Conservation (phyloP, 2,888 invertebrate genomes). For the Caenorhabditis zanzibari region DNA sequence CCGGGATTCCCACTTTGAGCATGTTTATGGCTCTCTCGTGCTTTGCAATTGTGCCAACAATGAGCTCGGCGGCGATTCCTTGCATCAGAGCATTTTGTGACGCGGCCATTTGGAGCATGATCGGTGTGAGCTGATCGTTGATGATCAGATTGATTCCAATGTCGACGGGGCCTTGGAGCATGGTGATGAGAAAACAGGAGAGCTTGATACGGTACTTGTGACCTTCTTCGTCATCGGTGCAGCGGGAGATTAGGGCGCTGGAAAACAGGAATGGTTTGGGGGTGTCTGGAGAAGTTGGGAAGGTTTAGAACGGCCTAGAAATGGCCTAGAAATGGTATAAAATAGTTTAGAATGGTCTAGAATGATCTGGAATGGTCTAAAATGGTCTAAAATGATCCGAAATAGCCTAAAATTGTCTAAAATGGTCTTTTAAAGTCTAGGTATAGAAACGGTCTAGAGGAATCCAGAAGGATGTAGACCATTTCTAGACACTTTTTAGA, state of each 20-base stretch:
- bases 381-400: too few species aligned
- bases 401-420: too few species aligned
- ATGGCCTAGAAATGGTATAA: too few species aligned
- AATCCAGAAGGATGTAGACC: too few species aligned
- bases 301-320: neutral
- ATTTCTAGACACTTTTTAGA: too few species aligned
- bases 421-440: too few species aligned
- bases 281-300: neutral
- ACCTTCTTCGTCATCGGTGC: slow-evolving; percentile 68
- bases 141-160: slow-evolving; percentile 89
- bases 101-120: slow-evolving; percentile 97
- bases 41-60: slow-evolving; percentile 96
- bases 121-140: slow-evolving; percentile 92
- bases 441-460: too few species aligned
- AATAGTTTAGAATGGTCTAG: too few species aligned
- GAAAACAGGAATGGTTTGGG: slow-evolving; percentile 26
- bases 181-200: slow-evolving; percentile 87
- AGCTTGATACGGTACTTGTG: slow-evolving; percentile 76
- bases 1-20: slow-evolving; percentile 90
- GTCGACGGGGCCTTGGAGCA: slow-evolving; percentile 93
- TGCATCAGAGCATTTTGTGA: slow-evolving; percentile 92
- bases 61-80: slow-evolving; percentile 95
- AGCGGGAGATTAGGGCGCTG: slow-evolving; percentile 75
- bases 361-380: too few species aligned
- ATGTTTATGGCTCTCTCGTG: slow-evolving; percentile 94